phyloP scores from a whole-genome alignment of 2,113 vertebrate genomes.

The Poeciliopsis prolifica region DNA sequence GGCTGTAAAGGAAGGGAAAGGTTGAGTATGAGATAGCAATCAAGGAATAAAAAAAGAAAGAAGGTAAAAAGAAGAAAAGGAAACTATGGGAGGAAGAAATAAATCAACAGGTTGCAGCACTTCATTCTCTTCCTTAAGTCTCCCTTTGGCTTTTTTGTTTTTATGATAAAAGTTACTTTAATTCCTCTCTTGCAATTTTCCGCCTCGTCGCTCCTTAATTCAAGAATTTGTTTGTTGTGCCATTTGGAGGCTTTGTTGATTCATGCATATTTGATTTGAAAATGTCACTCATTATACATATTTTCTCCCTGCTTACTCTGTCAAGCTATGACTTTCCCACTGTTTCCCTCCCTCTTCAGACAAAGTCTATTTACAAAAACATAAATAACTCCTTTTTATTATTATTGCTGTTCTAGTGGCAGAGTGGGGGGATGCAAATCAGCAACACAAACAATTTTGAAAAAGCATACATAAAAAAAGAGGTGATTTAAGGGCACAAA shows the following conservation, averaged over 20 bases:
- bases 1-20: not conserved
- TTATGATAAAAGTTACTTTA: constrained; percentile 51
- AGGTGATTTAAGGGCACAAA: not conserved
- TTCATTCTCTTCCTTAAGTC: not conserved
- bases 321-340: constrained; percentile 20
- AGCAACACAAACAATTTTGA: constrained; percentile 14
- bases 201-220: constrained; percentile 65
- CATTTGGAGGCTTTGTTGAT: constrained; percentile 67
- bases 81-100: not conserved
- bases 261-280: constrained; percentile 74
- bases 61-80: not conserved
- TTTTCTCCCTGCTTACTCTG: constrained; percentile 39
- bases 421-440: not conserved
- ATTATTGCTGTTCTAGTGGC: constrained; percentile 11
- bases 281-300: constrained; percentile 72
- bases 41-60: not conserved
- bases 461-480: constrained; percentile 5
- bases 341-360: constrained; percentile 29
- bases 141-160: constrained; percentile 8
- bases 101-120: not conserved
- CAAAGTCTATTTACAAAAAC: constrained; percentile 36
- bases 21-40: constrained; percentile 14
- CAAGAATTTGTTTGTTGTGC: constrained; percentile 65
- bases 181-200: constrained; percentile 65
- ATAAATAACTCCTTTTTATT: not conserved